Evolutionary conservation across 2,113 vertebrate species (phyloP), one percentile per base, ranked within the genome.

Genomic region (Catagonus wagneri): DNA sequence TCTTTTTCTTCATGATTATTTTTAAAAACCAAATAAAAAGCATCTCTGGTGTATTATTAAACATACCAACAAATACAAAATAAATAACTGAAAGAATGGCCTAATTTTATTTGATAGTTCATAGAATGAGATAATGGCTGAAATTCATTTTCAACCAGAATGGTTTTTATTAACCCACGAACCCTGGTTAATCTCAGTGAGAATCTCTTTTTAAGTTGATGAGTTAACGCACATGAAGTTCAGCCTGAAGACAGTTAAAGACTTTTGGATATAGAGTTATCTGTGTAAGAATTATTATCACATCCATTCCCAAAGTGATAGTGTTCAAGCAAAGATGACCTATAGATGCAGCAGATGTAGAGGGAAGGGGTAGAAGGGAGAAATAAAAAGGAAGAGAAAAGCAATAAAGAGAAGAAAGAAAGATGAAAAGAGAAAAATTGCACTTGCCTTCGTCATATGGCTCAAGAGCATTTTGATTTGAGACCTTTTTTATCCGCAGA

Each of bases 21-120:
- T 76, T 25, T 11, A 78, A 90, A 96, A 97, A 95, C 69, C 76
- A 96, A 96, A 83, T 69, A 76, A 93, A 90, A 97, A 91, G 1
- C 15, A 91, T 92, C 93, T 89, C 89, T 93, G 27, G 65, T 94
- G 69, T 94, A 76, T 78, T 96, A 92, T 95, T 95, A 98, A 97
- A 96, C 29, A 96, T 6, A 63, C 11, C 72, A 90, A 85, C 44
- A 87, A 94, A 97, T 90, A 78, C 39, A 98, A 96, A 98, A 94
- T 94, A 95, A 97, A 94, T 76, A 96, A 97, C 83, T 72, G 68
- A 36, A 95, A 81, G 86, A 89, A 81, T 44, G 36, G 25, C 32
- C 29, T 87, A 91, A 50, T 71, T 97, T 96, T 97, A 84, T 83
- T 90, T 88, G 75, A 95, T 85, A 96, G 29, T 71, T 75, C 22